These are phyloP conservation scores for Spodoptera picta DNA, from an alignment of 2,888 invertebrate species.

Conservation along the genomic window DNA sequence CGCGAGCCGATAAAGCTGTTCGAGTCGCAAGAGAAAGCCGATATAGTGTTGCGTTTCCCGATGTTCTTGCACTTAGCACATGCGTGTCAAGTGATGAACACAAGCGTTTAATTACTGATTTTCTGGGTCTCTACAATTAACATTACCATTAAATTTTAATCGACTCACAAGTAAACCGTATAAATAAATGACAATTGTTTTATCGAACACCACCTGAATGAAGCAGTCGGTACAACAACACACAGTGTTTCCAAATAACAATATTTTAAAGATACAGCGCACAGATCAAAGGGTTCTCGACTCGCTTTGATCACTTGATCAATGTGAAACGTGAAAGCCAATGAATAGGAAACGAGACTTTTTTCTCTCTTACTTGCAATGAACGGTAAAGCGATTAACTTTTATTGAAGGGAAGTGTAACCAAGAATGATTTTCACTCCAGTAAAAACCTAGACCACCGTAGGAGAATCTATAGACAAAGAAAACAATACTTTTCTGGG, in stretches of 20 bases:
- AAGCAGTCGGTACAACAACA: too few relatives aligned
- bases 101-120: background rate
- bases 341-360: conserved; percentile 41
- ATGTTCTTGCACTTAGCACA: conserved; percentile 70
- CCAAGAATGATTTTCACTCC: conserved; percentile 12
- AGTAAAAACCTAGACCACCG: background rate
- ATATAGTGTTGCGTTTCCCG: conserved; percentile 79
- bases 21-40: conserved; percentile 79
- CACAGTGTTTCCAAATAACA: background rate
- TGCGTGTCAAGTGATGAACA: conserved; percentile 63
- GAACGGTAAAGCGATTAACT: conserved; percentile 28
- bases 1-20: conserved; percentile 75
- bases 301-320: conserved; percentile 48
- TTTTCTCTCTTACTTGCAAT: conserved; percentile 36
- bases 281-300: conserved; percentile 45
- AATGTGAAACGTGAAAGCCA: conserved; percentile 47
- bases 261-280: conserved; percentile 10
- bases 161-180: too few relatives aligned
- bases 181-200: too few relatives aligned
- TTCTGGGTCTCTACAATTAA: background rate
- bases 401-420: conserved; percentile 25
- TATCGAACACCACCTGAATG: too few relatives aligned
- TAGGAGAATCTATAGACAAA: too few relatives aligned
- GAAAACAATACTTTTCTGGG: too few relatives aligned
- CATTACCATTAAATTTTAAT: too few relatives aligned